Conservation (phyloP, 2,113 vertebrate genomes). For the Scartelaos histophorus region DNA sequence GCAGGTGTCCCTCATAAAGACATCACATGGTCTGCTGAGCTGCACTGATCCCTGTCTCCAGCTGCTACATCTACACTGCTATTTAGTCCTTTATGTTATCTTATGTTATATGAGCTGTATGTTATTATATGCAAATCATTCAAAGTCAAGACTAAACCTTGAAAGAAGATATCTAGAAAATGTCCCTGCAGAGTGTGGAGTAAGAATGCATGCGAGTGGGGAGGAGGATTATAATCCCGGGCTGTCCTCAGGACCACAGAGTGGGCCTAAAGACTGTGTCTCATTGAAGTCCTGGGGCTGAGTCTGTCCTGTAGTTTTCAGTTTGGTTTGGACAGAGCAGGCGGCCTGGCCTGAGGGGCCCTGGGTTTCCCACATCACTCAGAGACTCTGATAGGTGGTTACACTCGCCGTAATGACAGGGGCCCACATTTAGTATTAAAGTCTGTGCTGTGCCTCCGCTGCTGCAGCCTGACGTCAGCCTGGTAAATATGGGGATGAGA, state of each 20-base stretch:
- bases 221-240: conserved; percentile 70
- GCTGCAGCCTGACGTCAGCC: conserved; percentile 74
- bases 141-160: conserved; percentile 22
- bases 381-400: conserved; percentile 77
- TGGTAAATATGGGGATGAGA: conserved; percentile 78
- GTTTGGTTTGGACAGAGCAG: conserved; percentile 76
- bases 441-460: conserved; percentile 69
- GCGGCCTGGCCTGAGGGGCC: conserved; percentile 68
- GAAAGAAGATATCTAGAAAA: conserved; percentile 43
- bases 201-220: conserved; percentile 58
- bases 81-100: background rate
- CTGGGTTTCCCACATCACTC: conserved; percentile 80
- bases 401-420: conserved; percentile 79
- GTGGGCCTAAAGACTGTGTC: conserved; percentile 72
- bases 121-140: background rate
- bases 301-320: conserved; percentile 74
- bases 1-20: conserved; percentile 71
- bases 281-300: conserved; percentile 73
- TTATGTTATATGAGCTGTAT: background rate
- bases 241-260: conserved; percentile 73
- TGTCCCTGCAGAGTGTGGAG: conserved; percentile 56
- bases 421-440: conserved; percentile 79
- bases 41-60: conserved; percentile 17
- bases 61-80: conserved; percentile 38
- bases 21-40: conserved; percentile 61